These are phyloP conservation scores for Scomber colias DNA, from an alignment of 2,113 vertebrate genomes.

Conservation along the genomic window DNA sequence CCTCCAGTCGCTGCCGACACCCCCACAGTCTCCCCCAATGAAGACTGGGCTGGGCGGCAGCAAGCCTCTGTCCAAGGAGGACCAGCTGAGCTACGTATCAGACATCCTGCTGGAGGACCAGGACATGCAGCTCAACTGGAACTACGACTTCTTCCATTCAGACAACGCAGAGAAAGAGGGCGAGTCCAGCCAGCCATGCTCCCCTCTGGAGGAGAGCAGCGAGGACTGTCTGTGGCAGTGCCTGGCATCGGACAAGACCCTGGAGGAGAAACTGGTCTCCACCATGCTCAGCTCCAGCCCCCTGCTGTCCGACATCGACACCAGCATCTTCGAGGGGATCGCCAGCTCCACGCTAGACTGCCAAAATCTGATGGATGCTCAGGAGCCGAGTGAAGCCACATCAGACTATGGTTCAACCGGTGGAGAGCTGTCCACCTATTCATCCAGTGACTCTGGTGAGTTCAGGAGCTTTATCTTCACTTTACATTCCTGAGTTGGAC, in stretches of 20 bases:
- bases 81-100: conserved; percentile 85
- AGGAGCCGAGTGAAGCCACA: conserved; percentile 75
- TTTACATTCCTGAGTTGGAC: not conserved
- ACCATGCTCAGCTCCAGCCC: conserved; percentile 83
- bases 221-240: conserved; percentile 83
- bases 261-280: conserved; percentile 79
- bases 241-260: conserved; percentile 49
- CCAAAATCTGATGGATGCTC: conserved; percentile 73
- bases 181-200: conserved; percentile 26
- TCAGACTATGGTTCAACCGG: conserved; percentile 82
- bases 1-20: conserved; percentile 82
- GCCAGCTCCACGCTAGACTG: conserved; percentile 83
- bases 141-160: conserved; percentile 66
- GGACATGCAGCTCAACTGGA: conserved; percentile 82
- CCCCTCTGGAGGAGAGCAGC: conserved; percentile 44
- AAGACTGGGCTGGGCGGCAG: conserved; percentile 55
- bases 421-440: conserved; percentile 75
- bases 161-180: conserved; percentile 23
- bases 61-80: conserved; percentile 82
- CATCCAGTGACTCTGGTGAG: conserved; percentile 86
- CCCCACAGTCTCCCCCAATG: conserved; percentile 82
- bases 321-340: conserved; percentile 85
- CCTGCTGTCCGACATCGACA: conserved; percentile 84
- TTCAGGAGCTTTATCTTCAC: not conserved
- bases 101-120: conserved; percentile 85